Evolutionary conservation across 2,888 invertebrate genomes (phyloP).

Genomic region (Andrena camellia): DNA sequence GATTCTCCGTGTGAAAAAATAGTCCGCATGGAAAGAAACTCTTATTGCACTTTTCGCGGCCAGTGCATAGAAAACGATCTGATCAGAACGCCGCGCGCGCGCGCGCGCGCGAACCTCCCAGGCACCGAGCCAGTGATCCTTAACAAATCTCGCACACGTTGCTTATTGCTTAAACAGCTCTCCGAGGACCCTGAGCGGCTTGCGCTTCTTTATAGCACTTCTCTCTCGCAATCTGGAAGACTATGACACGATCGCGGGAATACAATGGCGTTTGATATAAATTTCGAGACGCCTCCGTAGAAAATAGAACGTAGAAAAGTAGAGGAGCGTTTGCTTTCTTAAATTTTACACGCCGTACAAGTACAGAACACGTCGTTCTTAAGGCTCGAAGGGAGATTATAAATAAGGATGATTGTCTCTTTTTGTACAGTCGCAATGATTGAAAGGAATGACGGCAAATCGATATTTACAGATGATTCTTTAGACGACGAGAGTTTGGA

Average conservation of each 20-base stretch:
- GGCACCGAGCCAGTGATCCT: not conserved
- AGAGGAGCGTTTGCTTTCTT: not conserved
- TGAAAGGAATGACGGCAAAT: conserved; percentile 30
- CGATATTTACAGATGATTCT: conserved; percentile 64
- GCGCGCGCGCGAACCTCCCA: not conserved
- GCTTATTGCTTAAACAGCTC: not conserved
- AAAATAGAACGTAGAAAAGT: conserved; percentile 40
- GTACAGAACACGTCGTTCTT: not conserved
- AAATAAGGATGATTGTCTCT: conserved; percentile 51
- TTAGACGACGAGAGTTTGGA: conserved; percentile 34
- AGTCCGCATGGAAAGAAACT: conserved; percentile 8
- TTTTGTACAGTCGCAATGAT: conserved; percentile 35
- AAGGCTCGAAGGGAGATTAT: conserved; percentile 28
- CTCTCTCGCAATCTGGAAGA: conserved; percentile 41
- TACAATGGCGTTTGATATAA: conserved; percentile 9
- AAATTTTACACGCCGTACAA: not conserved
- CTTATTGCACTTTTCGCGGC: conserved; percentile 45
- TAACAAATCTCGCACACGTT: not conserved
- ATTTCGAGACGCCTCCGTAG: conserved; percentile 3
- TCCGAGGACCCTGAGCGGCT: not conserved
- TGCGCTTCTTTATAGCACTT: not conserved
- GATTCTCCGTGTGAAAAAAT: conserved; percentile 55
- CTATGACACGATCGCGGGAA: conserved; percentile 21
- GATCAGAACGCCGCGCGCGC: not conserved
- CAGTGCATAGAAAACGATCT: not conserved